phyloP scores from a whole-genome alignment of 2,888 invertebrate genomes.

The Tridacna crocea region DNA sequence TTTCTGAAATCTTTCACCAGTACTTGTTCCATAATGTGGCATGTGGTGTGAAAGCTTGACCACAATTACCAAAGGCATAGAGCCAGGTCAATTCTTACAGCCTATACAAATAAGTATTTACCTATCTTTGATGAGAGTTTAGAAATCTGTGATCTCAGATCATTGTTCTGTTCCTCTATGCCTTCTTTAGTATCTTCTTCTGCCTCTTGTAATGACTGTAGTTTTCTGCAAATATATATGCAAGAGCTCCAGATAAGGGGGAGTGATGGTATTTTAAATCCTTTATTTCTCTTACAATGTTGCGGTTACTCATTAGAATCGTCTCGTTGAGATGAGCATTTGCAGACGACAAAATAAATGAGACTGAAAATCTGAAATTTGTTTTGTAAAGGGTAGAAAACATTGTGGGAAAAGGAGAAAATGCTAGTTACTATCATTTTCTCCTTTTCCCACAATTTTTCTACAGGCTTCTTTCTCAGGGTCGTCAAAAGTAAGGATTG shows the following conservation, averaged over 20 bases:
- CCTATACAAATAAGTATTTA: conserved; percentile 53
- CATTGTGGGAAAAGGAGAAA: not conserved
- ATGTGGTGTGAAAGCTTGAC: too few species aligned
- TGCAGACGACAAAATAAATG: not conserved
- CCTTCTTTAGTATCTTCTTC: conserved; percentile 70
- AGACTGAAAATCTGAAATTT: not conserved
- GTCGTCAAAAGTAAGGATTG: too few species aligned
- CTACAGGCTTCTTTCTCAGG: not conserved
- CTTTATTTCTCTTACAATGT: too few species aligned
- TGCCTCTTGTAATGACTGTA: conserved; percentile 70
- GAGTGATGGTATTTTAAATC: too few species aligned
- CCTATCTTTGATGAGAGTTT: conserved; percentile 72
- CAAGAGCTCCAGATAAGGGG: too few species aligned
- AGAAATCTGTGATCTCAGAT: conserved; percentile 72
- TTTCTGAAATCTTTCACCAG: too few species aligned
- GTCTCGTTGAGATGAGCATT: too few species aligned
- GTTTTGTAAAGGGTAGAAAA: not conserved
- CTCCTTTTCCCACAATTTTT: not conserved
- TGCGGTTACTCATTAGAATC: too few species aligned
- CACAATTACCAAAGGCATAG: too few species aligned
- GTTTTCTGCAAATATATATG: conserved; percentile 59
- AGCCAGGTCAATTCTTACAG: too few species aligned
- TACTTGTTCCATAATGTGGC: too few species aligned
- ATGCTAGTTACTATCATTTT: not conserved
- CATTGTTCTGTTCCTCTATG: conserved; percentile 73